These are phyloP conservation scores for Peribatodes rhomboidaria DNA, from an alignment of 2,888 invertebrate genomes.

Conservation along the genomic window DNA sequence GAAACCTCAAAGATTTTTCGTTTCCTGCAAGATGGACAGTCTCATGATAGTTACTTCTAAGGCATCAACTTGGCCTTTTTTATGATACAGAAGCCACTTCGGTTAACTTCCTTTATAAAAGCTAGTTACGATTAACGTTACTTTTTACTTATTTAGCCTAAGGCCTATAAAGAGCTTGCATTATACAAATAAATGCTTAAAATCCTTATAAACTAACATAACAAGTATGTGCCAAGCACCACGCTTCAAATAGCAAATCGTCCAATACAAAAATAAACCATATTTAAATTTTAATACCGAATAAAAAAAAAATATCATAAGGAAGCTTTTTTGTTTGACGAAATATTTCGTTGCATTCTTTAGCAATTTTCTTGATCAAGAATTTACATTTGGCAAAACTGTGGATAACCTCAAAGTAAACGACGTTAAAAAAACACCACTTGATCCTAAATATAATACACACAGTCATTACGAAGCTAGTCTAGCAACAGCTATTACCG, in stretches of 20 bases:
- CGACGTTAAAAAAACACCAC: not conserved
- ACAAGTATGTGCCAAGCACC: too few relatives aligned
- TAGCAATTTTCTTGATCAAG: not conserved
- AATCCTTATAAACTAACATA: not conserved
- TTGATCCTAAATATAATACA: slow-evolving; percentile 27
- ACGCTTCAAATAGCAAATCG: too few relatives aligned
- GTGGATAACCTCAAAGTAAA: not conserved
- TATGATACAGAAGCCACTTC: not conserved
- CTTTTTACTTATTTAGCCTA: not conserved
- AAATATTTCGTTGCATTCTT: not conserved
- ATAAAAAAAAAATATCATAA: not conserved
- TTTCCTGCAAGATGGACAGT: not conserved
- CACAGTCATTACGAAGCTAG: slow-evolving; percentile 37
- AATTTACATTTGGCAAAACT: not conserved
- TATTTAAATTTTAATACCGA: too few relatives aligned
- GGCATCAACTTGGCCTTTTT: slow-evolving; percentile 2
- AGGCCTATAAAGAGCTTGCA: too few relatives aligned
- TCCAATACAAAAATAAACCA: too few relatives aligned
- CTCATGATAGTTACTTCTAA: slow-evolving; percentile 5
- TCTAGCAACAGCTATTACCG: slow-evolving; percentile 56
- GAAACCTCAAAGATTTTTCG: not conserved
- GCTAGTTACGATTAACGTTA: not conserved
- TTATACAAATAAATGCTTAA: not conserved
- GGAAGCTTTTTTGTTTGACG: not conserved
- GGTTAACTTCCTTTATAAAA: slow-evolving; percentile 9